Conservation (phyloP, 2,113 vertebrate genomes). For the Platichthys flesus region DNA sequence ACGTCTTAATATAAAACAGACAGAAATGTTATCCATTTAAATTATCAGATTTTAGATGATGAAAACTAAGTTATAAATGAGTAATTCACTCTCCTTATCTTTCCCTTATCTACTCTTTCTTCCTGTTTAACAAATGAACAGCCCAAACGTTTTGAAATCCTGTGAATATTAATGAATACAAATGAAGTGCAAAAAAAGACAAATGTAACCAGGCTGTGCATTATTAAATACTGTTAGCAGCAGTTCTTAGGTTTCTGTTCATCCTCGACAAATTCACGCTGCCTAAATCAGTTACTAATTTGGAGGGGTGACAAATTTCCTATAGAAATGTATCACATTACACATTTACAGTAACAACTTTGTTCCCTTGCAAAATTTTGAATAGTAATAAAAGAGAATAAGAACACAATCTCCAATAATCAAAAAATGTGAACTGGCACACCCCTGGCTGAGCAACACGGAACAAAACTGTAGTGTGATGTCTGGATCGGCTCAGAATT, state of each 20-base stretch:
- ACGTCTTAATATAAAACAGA: background rate
- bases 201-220: constrained; percentile 32
- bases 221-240: constrained; percentile 28
- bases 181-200: constrained; percentile 3
- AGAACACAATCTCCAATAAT: background rate
- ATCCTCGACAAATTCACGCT: constrained; percentile 16
- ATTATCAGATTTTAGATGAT: constrained; percentile 17
- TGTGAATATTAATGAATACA: constrained; percentile 28
- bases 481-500: no score
- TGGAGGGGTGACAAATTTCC: no score
- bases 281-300: constrained; percentile 7
- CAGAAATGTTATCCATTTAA: background rate
- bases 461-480: no score
- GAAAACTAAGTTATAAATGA: constrained; percentile 15
- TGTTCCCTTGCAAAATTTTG: no score
- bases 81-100: constrained; percentile 2
- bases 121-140: constrained; percentile 19
- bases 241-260: constrained; percentile 49
- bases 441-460: no score
- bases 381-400: background rate
- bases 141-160: constrained; percentile 5
- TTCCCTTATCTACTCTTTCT: background rate
- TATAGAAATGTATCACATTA: no score
- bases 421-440: background rate
- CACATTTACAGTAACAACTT: no score